Percentiles rank a stretch among this genome's conserved stretches.
These are phyloP conservation scores for Samia ricini DNA, from an alignment of 1,140 invertebrate genomes.

Conservation along the genomic window DNA sequence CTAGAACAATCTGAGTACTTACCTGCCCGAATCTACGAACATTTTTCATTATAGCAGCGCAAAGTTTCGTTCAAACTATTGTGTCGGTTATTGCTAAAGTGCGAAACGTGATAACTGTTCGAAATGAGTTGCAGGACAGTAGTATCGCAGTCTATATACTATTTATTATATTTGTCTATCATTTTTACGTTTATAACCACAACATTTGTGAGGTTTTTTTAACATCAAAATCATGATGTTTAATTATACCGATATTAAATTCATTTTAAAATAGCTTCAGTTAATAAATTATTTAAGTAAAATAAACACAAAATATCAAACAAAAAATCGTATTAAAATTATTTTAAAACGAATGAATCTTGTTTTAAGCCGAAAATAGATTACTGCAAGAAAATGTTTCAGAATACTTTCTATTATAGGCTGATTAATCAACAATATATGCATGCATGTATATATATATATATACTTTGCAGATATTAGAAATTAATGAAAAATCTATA, in stretches of 20 bases:
- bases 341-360: no score
- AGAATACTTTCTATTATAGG: no score
- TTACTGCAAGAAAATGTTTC: no score
- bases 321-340: no score
- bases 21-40: constrained; percentile 19
- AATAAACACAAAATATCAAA: no score
- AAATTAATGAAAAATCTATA: no score
- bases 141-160: neutral
- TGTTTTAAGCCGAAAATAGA: no score
- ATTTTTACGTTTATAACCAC: neutral
- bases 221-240: neutral
- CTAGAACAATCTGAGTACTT: neutral
- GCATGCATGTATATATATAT: no score
- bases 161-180: neutral
- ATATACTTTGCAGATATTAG: no score
- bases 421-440: no score
- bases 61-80: constrained; percentile 27
- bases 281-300: no score
- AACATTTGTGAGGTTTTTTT: neutral
- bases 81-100: constrained; percentile 31
- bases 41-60: constrained; percentile 42
- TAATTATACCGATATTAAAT: neutral
- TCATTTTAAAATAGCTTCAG: no score
- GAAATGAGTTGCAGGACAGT: constrained; percentile 18
- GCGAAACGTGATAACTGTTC: constrained; percentile 29